Conservation (phyloP, 2,888 invertebrate genomes). For the Drymonia ruficornis region DNA sequence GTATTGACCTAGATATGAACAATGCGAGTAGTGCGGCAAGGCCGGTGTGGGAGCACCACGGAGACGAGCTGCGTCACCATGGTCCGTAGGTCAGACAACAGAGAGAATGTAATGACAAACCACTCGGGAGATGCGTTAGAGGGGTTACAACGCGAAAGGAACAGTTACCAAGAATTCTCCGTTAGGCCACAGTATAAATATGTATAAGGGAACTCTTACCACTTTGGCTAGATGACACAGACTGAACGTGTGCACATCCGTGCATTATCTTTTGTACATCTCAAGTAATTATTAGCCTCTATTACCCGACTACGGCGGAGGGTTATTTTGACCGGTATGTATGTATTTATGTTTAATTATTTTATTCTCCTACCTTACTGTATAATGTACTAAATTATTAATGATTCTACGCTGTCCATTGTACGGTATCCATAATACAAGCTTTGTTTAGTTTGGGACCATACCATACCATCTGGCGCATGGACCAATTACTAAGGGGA, state of each 20-base stretch:
- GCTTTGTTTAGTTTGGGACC: no score
- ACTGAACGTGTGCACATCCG: not conserved
- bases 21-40: conserved; percentile 8
- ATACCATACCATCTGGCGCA: no score
- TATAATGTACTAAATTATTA: no score
- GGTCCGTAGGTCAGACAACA: not conserved
- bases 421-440: no score
- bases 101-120: not conserved
- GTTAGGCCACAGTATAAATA: not conserved
- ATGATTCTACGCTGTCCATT: no score
- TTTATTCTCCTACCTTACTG: no score
- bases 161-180: not conserved
- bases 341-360: no score
- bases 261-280: no score
- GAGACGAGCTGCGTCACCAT: not conserved
- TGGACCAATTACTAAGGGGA: no score
- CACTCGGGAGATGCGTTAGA: not conserved
- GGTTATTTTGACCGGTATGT: no score
- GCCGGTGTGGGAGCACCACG: not conserved
- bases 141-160: not conserved
- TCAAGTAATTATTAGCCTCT: no score
- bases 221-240: not conserved
- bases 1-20: conserved; percentile 40
- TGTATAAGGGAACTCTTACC: not conserved
- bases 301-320: no score